Evolutionary conservation across 2,113 vertebrate genomes (phyloP), one percentile per base, ranked within the genome.

Genomic region (Microcebus jonahi): DNA sequence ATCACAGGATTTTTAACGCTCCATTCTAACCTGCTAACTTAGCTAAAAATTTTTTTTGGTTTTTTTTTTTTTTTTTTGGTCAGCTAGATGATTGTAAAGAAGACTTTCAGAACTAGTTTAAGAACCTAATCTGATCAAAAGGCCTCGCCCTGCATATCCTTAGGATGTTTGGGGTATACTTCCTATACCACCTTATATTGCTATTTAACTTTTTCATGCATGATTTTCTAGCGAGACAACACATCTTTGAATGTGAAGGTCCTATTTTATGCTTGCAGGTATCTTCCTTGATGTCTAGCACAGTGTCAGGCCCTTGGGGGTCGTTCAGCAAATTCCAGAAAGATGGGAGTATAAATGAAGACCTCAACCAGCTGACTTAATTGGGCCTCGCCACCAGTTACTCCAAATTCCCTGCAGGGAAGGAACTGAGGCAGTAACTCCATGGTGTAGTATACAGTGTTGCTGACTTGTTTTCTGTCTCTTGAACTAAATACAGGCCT

Each of bases 71-170:
- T 45, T 20, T 59, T 31, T 70, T 79, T 93, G 59, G 20, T 75
- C 79, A 92, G 77, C 15, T 82, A 13, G 42, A 59, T 84, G 88
- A 75, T 61, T 45, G 7, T 71, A 70, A 82, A 87, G 27, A 90
- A 65, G 50, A 88, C 20, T 90, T 94, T 81, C 14, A 73, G 55
- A 88, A 77, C 55, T 92, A 55, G 12, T 70, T 80, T 89, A 90
- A 93, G 65, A 10, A 53, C 7, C 42, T 87, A 53, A 75, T 71
- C n/a, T 76, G 6, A 90, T 45, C 25, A 67, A 31, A 21, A 77
- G 34, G 61, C 29, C 12, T 83, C 42, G 77, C 65, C 20, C 34
- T 55, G 9, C 0, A 0, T 2, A 59, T 73, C 76, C 53, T 89
- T 63, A 85, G 57, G 55, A 73, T 0, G 0, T 55, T 29, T 36